Conservation (phyloP, 2,888 invertebrate genomes). For the Ernsta delagoae region DNA sequence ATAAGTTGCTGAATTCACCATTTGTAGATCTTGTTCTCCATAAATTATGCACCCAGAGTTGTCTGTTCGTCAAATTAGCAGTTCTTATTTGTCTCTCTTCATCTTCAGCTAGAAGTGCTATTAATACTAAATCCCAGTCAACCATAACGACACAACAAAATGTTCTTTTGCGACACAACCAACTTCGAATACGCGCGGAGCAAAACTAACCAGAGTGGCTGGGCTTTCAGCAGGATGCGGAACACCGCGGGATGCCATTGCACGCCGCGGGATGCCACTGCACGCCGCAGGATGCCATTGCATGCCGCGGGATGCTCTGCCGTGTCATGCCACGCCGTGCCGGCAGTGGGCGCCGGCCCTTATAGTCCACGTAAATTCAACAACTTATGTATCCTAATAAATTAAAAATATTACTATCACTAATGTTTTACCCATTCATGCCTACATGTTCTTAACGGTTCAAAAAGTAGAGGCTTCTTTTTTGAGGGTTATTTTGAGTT, state of each 20-base stretch:
- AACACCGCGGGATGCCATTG: background rate
- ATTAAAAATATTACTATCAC: too few species aligned
- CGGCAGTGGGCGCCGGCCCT: constrained; percentile 1
- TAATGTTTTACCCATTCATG: too few species aligned
- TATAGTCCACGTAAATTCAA: too few species aligned
- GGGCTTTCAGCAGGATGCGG: constrained; percentile 6
- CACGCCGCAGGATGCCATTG: background rate
- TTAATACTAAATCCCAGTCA: constrained; percentile 42
- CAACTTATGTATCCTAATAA: too few species aligned
- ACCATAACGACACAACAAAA: constrained; percentile 35
- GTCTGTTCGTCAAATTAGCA: constrained; percentile 40
- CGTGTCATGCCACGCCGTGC: constrained; percentile 1
- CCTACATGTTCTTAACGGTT: too few species aligned
- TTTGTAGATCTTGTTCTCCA: constrained; percentile 39
- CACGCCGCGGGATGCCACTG: constrained; percentile 4
- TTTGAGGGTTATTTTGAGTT: too few species aligned
- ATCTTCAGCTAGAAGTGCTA: constrained; percentile 42
- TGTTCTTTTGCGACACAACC: constrained; percentile 3
- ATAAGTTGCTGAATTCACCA: constrained; percentile 43
- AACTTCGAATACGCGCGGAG: background rate
- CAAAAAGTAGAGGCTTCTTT: too few species aligned
- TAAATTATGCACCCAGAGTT: constrained; percentile 42
- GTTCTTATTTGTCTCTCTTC: constrained; percentile 36
- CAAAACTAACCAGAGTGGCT: constrained; percentile 5
- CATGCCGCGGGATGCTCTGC: constrained; percentile 1